Base-by-base conservation (phyloP, 2,113 vertebrate genomes). In the Athene cunicularia region DNA sequence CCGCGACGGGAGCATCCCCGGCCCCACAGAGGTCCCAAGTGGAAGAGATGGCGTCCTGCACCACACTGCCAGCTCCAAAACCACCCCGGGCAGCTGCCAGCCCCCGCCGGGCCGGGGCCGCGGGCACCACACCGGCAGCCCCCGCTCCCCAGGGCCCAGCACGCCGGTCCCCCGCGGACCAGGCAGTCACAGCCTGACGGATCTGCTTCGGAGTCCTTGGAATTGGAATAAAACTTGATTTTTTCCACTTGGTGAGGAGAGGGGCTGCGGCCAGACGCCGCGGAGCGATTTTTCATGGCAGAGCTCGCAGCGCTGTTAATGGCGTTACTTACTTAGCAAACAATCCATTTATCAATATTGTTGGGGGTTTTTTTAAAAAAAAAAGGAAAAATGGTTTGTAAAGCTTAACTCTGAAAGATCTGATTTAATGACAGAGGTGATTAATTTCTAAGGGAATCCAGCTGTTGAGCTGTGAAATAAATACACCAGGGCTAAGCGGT, bases 361-460 rank as follows among this genome's bases (percentile, higher is more conserved):
- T 63, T 95, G 91, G 23, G 37, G 37, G 37, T 68, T 6, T 19
- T 12, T 6, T 16, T 39, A 41, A 88, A 80, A 58, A 84, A 30
- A 19, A 5, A 8, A 19, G 26, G 10, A 35, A 49, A 41, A 86
- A 68, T 32, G 85, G 52, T 96, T 88, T 95, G 91, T 93, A 90
- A 96, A 98, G 95, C 92, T 88, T 91, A 95, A 91, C 89, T 80
- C 83, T 77, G 90, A 93, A 93, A 85, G 94, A 95, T 97, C 95
- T 90, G 84, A 86, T 96, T 94, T 98, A 97, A 89, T 85, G 96
- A 93, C 91, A 80, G 86, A 91, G 72, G 95, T 97, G 97, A 98
- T 97, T 94, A 96, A 97, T 98, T 97, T 95, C 75, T 62, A 23
- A 90, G 91, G 96, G 96, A 96, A 93, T 87, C 86, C 93, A 97